These are phyloP conservation scores for Muscicapa comitata DNA, from an alignment of 2,797 vertebrate species.

Conservation along the genomic window DNA sequence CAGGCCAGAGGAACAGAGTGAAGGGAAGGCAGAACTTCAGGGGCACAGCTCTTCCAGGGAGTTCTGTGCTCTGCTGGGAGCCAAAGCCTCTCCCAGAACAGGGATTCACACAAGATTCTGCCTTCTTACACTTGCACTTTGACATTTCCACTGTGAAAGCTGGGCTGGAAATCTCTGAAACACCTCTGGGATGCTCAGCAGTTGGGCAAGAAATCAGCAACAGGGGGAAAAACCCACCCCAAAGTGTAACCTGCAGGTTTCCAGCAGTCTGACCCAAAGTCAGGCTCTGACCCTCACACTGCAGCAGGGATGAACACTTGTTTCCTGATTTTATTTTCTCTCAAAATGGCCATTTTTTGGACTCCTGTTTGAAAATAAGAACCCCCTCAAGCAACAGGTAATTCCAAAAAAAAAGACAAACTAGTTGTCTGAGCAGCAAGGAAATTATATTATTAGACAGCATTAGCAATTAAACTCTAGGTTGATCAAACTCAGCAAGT, in stretches of 20 bases:
- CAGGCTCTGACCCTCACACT: neutral
- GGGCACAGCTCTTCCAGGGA: neutral
- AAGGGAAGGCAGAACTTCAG: neutral
- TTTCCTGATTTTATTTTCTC: neutral
- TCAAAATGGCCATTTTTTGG: neutral
- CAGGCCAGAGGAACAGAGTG: fast-evolving
- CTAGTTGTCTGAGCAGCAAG: neutral
- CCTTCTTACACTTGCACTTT: neutral
- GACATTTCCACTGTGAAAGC: neutral
- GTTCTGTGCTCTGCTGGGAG: neutral
- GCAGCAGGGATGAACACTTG: neutral
- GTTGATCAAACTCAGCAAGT: neutral
- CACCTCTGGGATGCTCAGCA: neutral
- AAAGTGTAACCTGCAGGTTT: neutral
- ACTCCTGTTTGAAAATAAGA: neutral
- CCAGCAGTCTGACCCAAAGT: neutral
- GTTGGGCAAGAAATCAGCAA: neutral
- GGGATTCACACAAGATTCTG: neutral
- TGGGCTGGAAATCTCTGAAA: neutral
- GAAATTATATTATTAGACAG: neutral
- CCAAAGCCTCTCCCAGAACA: neutral
- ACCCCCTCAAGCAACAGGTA: neutral
- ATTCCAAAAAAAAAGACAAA: neutral
- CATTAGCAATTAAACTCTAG: neutral
- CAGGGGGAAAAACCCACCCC: fast-evolving